phyloP scores from a whole-genome alignment of 2,113 vertebrate genomes.

The Propithecus coquereli region DNA sequence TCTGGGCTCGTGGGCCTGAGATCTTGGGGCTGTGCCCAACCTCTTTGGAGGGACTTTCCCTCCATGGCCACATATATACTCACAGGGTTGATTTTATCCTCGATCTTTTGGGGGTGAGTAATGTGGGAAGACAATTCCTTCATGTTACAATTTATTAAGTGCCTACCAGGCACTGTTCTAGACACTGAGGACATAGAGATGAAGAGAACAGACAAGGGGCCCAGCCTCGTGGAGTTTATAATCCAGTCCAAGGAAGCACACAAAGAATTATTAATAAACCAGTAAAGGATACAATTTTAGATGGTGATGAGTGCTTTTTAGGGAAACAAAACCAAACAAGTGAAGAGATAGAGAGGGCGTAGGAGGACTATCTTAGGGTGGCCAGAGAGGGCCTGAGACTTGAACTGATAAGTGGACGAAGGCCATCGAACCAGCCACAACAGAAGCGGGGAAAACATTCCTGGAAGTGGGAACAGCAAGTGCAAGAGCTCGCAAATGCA shows the following conservation, averaged over 20 bases:
- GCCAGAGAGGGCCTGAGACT: neutral
- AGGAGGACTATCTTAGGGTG: neutral
- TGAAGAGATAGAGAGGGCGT: neutral
- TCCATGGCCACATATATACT: neutral
- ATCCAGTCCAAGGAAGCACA: neutral
- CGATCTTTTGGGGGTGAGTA: neutral
- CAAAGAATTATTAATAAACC: neutral
- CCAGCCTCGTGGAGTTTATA: neutral
- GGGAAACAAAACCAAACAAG: neutral
- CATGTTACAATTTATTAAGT: neutral
- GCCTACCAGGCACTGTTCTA: neutral
- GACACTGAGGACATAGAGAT: neutral
- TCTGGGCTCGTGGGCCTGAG: neutral
- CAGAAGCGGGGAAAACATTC: neutral
- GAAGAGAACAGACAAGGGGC: neutral
- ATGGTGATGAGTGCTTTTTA: neutral
- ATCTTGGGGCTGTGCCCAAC: neutral
- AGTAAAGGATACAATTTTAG: neutral
- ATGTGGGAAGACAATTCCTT: neutral
- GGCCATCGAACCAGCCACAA: neutral
- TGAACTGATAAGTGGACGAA: neutral
- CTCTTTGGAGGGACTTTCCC: neutral
- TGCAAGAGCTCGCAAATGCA: neutral
- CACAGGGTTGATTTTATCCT: neutral
- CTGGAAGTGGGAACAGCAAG: neutral